Evolutionary conservation across 1,140 invertebrate genomes (phyloP), one percentile per base, ranked within the genome.

Genomic region (Ridgeia piscesae): DNA sequence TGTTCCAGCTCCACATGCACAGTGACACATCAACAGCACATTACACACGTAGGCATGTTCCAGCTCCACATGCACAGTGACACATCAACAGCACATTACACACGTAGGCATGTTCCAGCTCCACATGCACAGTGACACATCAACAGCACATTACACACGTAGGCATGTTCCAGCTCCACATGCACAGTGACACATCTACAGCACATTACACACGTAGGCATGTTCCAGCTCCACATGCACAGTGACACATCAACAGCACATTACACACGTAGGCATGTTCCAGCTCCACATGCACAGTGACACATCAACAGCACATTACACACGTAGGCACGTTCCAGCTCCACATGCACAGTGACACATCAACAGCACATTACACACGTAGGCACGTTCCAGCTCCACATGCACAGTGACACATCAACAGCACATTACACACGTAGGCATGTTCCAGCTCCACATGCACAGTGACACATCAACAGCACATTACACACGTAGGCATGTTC

Each of bases 311-410:
- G 14, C 27, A 77, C 27, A 21, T 21, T 4, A 21, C 58, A 77
- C 4, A 77, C 27, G 58, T 77, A 42, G 42, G 11, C 58, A 27
- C n/a, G n/a, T n/a, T n/a, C n/a, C n/a, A n/a, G n/a, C n/a, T n/a
- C n/a, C n/a, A n/a, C n/a, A n/a, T n/a, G n/a, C n/a, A 77, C 58
- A 77, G 8, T 77, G 48, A 50, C 14, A 77, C 58, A 77, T 77
- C 58, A 14, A 77, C 58, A 42, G 42, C n/a, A n/a, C n/a, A n/a
- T n/a, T n/a, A n/a, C n/a, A n/a, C n/a, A n/a, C n/a, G n/a, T n/a
- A n/a, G 33, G 97, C 97, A 94, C 98, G 97, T 95, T 99, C 98
- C 94, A 97, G 97, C 89, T 97, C 97, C n/a, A 98, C 95, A 96
- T 98, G 31, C 27, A 77, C 27, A 77, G 17, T 77, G 27, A 77